phyloP scores from a whole-genome alignment of 2,797 vertebrate genomes.

The Denticeps clupeoides region DNA sequence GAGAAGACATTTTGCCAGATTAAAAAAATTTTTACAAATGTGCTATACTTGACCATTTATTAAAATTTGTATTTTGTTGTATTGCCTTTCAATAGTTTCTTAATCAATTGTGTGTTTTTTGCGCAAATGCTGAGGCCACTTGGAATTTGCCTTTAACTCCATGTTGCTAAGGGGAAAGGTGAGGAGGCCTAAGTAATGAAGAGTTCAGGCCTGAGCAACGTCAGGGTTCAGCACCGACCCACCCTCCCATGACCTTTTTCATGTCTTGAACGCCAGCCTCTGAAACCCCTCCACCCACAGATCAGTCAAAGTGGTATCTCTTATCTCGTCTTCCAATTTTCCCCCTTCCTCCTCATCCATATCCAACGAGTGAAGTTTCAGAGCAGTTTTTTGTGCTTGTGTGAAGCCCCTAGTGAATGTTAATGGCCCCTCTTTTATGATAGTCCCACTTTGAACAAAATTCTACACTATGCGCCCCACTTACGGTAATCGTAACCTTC shows the following conservation, averaged over 20 bases:
- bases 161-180: not conserved
- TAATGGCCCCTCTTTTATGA: constrained; percentile 14
- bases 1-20: no score
- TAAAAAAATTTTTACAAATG: no score
- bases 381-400: not conserved
- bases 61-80: no score
- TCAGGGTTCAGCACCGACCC: not conserved
- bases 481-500: constrained; percentile 23
- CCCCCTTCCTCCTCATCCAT: not conserved
- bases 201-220: not conserved
- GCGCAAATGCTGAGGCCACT: no score
- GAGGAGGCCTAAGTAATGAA: not conserved
- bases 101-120: no score
- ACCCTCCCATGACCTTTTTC: not conserved
- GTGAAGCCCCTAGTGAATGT: constrained; percentile 14
- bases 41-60: no score
- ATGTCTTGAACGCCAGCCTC: constrained; percentile 2
- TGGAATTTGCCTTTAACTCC: no score
- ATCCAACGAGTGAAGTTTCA: no score
- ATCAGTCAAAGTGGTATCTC: not conserved
- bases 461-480: constrained; percentile 13
- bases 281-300: not conserved
- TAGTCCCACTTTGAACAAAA: constrained; percentile 16
- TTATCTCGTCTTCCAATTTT: not conserved
- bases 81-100: no score